A percentile compares a stretch with the other conserved stretches of the same genome.
Evolutionary conservation across 1,140 invertebrate genomes (phyloP).

Genomic region (Scaptomyza graminum): DNA sequence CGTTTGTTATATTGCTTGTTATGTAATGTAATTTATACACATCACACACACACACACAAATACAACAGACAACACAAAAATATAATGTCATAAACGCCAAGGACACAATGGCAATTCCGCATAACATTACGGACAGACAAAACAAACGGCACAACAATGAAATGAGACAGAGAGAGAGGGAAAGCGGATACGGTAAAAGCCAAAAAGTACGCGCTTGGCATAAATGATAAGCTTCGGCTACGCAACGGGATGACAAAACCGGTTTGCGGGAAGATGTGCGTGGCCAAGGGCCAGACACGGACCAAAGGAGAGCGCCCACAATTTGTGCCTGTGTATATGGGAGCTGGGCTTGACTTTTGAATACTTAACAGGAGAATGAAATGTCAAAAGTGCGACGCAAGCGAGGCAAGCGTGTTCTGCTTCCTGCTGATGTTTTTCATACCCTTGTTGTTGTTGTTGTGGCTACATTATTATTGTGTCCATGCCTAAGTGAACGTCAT

Average conservation of each 20-base stretch:
- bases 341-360: slow-evolving; percentile 68
- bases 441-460: slow-evolving; percentile 28
- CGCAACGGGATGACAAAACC: slow-evolving; percentile 54
- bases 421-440: slow-evolving; percentile 34
- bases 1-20: slow-evolving; percentile 82
- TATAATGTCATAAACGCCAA: slow-evolving; percentile 81
- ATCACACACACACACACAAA: slow-evolving; percentile 36
- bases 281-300: slow-evolving; percentile 44
- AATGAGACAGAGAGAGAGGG: neutral
- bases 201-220: slow-evolving; percentile 78
- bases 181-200: slow-evolving; percentile 54
- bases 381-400: slow-evolving; percentile 76
- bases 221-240: slow-evolving; percentile 76
- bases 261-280: neutral
- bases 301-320: slow-evolving; percentile 27
- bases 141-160: slow-evolving; percentile 65
- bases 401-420: slow-evolving; percentile 62
- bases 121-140: slow-evolving; percentile 75
- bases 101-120: slow-evolving; percentile 81
- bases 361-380: slow-evolving; percentile 82
- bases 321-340: slow-evolving; percentile 46
- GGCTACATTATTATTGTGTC: slow-evolving; percentile 70
- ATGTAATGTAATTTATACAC: slow-evolving; percentile 80
- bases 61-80: slow-evolving; percentile 59
- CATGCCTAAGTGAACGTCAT: slow-evolving; percentile 77